Conservation (phyloP, 2,888 invertebrate genomes). For the Stratiomys singularior region DNA sequence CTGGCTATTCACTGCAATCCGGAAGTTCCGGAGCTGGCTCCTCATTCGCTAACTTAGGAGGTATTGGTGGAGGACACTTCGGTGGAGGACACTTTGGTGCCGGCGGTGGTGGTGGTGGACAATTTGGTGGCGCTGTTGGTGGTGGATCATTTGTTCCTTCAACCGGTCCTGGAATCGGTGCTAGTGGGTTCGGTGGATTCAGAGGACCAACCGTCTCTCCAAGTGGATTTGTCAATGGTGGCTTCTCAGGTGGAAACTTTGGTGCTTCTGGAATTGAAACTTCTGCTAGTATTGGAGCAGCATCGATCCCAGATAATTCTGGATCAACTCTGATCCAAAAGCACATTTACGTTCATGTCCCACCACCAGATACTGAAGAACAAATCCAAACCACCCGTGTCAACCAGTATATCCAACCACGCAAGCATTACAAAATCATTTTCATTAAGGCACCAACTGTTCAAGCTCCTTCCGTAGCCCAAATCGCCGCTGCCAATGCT, state of each 20-base stretch:
- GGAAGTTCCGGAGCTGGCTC: conserved; percentile 17
- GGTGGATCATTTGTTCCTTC: not conserved
- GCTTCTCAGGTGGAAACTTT: conserved; percentile 57
- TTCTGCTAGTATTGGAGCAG: conserved; percentile 9
- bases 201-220: not conserved
- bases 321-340: conserved; percentile 76
- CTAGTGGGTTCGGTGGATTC: not conserved
- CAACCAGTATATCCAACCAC: conserved; percentile 70
- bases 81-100: conserved; percentile 34
- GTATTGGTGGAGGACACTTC: conserved; percentile 22
- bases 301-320: conserved; percentile 21
- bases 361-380: conserved; percentile 82
- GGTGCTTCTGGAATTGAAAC: conserved; percentile 51
- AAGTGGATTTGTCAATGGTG: conserved; percentile 10
- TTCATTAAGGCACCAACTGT: conserved; percentile 76
- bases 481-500: conserved; percentile 16
- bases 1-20: not conserved
- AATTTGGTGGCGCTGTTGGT: conserved; percentile 50
- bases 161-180: not conserved
- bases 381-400: conserved; percentile 66
- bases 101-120: conserved; percentile 41
- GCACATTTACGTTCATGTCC: conserved; percentile 88
- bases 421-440: conserved; percentile 79
- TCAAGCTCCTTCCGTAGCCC: conserved; percentile 62
- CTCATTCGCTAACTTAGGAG: not conserved